Evolutionary conservation across 2,888 invertebrate species (phyloP), one percentile per base, ranked within the genome.

Genomic region (Tetanocera ferruginea): DNA sequence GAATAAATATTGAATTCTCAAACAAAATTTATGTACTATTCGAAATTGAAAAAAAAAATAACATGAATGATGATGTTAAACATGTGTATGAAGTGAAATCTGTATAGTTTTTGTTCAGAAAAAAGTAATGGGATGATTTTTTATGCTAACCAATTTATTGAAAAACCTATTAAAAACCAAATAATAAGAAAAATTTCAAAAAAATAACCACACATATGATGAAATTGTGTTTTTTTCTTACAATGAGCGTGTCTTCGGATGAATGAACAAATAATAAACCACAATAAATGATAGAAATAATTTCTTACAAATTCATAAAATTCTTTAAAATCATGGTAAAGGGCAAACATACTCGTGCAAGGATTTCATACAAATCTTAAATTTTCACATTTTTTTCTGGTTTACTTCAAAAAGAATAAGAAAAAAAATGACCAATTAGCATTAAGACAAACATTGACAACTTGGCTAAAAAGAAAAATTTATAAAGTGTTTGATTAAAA

Each of bases 301-400:
- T 52, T 37, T 49, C 5, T 34, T 77, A 76, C 51, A 72, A 76
- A 76, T 70, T 60, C 9, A 72, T 69, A 74, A 19, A 67, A 70
- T n/a, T n/a, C n/a, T n/a, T n/a, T n/a, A 76, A 62, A 69, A n/a
- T 25, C 17, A 37, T 60, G 70, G 76, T 83, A 83, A 83, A 85
- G 89, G 89, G 88, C 88, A 87, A 89, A 85, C 87, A 88, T 86
- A 89, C 89, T 89, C 89, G 90, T 89, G 89, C 89, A 89, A 89
- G 88, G 89, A 90, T 88, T 82, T 77, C 78, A 70, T 57, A 74
- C 31, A 31, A 31, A 31, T 31, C 71, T 76, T 82, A 55, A 51
- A 17, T 72, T 77, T 76, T 49, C 25, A 25, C 43, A 37, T 62
- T 70, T 55, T 62, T 37, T 64, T 64, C 31, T 51, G 31, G 6